Conservation (phyloP, 2,888 invertebrate species). For the Tyria jacobaeae region DNA sequence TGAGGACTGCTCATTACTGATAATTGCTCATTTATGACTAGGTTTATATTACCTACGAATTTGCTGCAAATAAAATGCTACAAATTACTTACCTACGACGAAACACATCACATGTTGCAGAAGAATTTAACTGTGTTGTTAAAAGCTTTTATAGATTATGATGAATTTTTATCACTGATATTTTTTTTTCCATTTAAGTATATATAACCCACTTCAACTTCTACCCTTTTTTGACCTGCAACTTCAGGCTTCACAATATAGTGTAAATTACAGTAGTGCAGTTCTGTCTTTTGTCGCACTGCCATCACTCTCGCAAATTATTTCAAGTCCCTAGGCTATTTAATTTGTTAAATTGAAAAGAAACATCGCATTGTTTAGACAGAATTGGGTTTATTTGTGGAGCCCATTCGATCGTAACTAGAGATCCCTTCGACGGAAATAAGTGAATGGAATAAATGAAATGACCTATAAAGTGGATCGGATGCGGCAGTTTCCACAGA, state of each 20-base stretch:
- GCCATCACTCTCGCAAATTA: slow-evolving; percentile 47
- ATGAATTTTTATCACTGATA: not conserved
- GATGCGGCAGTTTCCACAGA: slow-evolving; percentile 70
- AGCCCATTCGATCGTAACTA: slow-evolving; percentile 79
- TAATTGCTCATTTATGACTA: not conserved
- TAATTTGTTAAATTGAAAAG: slow-evolving; percentile 85
- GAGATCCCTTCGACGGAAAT: slow-evolving; percentile 77
- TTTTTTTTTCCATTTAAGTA: not conserved
- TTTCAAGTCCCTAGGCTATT: slow-evolving; percentile 59
- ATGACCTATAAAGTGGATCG: slow-evolving; percentile 81
- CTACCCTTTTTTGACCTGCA: not conserved
- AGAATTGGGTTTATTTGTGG: slow-evolving; percentile 82
- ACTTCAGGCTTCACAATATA: not conserved
- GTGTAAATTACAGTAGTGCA: not conserved
- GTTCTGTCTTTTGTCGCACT: slow-evolving; percentile 33
- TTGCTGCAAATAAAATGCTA: not conserved
- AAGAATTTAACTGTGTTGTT: not conserved
- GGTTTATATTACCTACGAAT: not conserved
- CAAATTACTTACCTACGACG: not conserved
- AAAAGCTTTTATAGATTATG: not conserved
- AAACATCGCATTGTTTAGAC: slow-evolving; percentile 80
- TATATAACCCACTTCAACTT: no score
- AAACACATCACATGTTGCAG: no score
- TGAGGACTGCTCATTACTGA: not conserved
- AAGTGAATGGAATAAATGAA: slow-evolving; percentile 83